These are phyloP conservation scores for Paradoxurus hermaphroditus DNA, from an alignment of 2,113 vertebrate genomes.

Conservation along the genomic window DNA sequence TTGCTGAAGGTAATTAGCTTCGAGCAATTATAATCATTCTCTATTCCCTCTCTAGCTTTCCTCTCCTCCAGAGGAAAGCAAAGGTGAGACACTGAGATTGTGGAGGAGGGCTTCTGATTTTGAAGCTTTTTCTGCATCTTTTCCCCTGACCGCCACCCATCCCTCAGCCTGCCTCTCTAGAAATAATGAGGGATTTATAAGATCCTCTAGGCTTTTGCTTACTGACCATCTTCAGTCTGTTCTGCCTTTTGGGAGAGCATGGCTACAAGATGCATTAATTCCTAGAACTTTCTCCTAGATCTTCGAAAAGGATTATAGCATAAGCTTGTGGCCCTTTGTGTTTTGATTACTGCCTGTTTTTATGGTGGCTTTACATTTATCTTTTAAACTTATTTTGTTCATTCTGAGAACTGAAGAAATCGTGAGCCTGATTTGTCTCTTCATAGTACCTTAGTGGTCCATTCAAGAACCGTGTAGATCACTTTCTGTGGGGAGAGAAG, in stretches of 20 bases:
- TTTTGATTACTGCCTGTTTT: neutral
- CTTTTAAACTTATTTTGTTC: conserved; percentile 16
- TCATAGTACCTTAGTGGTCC: neutral
- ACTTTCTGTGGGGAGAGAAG: neutral
- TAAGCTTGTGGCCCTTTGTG: neutral
- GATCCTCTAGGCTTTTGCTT: neutral
- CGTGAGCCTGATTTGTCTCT: neutral
- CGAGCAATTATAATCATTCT: conserved; percentile 72
- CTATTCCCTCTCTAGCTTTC: conserved; percentile 54
- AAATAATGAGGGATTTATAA: neutral
- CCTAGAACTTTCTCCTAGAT: neutral
- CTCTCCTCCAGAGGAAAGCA: conserved; percentile 4
- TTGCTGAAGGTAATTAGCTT: conserved; percentile 75
- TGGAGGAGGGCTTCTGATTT: neutral
- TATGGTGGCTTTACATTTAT: conserved; percentile 3
- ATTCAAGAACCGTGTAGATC: neutral
- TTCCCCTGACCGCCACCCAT: neutral
- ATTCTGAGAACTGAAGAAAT: neutral
- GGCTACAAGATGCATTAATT: neutral
- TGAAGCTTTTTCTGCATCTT: neutral
- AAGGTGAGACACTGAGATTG: conserved; percentile 9
- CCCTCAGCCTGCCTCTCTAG: neutral
- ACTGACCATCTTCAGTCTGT: neutral
- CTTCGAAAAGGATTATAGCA: neutral
- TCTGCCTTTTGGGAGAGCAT: neutral